Percentiles rank a stretch among this genome's conserved stretches.
Conservation (phyloP, 2,113 vertebrate genomes). For the Polyodon spathula region DNA sequence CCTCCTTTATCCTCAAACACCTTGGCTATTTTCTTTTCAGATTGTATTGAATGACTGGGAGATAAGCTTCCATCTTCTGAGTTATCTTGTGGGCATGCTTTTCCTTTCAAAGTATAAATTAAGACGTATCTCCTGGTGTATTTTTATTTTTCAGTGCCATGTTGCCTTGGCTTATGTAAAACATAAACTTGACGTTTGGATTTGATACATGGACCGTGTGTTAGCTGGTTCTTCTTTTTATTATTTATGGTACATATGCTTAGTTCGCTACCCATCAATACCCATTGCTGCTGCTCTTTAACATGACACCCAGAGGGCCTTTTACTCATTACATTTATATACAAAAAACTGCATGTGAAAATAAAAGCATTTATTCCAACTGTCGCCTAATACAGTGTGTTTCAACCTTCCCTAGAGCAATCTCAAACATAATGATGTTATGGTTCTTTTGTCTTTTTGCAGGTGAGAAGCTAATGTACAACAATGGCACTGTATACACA, state of each 20-base stretch:
- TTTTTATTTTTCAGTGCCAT: conserved; percentile 23
- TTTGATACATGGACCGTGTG: conserved; percentile 21
- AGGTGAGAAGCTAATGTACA: too few relatives aligned
- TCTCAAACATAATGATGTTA: too few relatives aligned
- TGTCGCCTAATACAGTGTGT: too few relatives aligned
- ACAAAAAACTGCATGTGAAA: too few relatives aligned
- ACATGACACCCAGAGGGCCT: conserved; percentile 7
- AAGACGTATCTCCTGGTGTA: conserved; percentile 19
- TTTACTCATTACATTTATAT: too few relatives aligned
- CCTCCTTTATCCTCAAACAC: conserved; percentile 18
- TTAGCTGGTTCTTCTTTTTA: conserved; percentile 22
- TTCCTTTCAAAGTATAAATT: conserved; percentile 14
- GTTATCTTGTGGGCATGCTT: background rate
- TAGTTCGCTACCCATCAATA: conserved; percentile 20
- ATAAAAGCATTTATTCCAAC: too few relatives aligned
- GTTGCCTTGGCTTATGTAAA: conserved; percentile 28
- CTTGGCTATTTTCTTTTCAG: conserved; percentile 18
- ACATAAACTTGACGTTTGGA: conserved; percentile 23
- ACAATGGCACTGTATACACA: too few relatives aligned
- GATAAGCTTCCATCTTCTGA: conserved; percentile 19
- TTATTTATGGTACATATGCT: conserved; percentile 23
- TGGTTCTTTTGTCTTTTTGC: too few relatives aligned
- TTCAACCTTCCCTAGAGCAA: too few relatives aligned
- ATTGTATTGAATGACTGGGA: conserved; percentile 15
- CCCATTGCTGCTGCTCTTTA: background rate